Percentiles rank a stretch among this genome's conserved stretches.
phyloP scores from a whole-genome alignment of 2,113 vertebrate genomes.

The Oryzias javanicus region DNA sequence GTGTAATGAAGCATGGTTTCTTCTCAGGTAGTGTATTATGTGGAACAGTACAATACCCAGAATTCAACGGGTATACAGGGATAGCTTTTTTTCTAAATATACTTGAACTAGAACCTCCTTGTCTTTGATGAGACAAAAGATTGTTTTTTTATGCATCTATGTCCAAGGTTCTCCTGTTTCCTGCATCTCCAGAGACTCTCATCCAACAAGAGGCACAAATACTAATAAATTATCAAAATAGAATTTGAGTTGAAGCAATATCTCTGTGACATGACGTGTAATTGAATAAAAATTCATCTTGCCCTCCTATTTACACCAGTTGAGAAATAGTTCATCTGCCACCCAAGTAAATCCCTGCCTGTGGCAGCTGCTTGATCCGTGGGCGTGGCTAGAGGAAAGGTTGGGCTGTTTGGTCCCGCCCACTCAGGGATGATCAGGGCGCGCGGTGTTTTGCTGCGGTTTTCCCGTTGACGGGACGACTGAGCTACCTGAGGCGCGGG shows the following conservation, averaged over 20 bases:
- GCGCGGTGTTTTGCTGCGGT: neutral
- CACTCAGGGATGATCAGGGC: neutral
- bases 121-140: neutral
- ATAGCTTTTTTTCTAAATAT: too few relatives aligned
- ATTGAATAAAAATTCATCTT: neutral
- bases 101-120: neutral
- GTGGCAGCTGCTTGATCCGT: neutral
- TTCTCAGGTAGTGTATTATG: too few relatives aligned
- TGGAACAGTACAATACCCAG: too few relatives aligned
- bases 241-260: neutral
- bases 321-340: neutral
- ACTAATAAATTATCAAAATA: neutral
- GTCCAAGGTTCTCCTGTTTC: neutral
- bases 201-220: neutral
- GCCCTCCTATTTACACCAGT: neutral
- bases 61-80: too few relatives aligned
- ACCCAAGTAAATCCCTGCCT: neutral
- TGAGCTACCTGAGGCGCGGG: neutral
- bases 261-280: too few relatives aligned
- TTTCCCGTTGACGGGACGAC: slow-evolving; percentile 1
- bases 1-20: too few relatives aligned
- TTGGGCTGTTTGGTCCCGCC: slow-evolving; percentile 17
- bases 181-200: neutral
- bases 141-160: neutral
- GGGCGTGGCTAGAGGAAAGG: slow-evolving; percentile 18